Conservation (phyloP, 2,113 vertebrate species). For the Poeciliopsis prolifica region DNA sequence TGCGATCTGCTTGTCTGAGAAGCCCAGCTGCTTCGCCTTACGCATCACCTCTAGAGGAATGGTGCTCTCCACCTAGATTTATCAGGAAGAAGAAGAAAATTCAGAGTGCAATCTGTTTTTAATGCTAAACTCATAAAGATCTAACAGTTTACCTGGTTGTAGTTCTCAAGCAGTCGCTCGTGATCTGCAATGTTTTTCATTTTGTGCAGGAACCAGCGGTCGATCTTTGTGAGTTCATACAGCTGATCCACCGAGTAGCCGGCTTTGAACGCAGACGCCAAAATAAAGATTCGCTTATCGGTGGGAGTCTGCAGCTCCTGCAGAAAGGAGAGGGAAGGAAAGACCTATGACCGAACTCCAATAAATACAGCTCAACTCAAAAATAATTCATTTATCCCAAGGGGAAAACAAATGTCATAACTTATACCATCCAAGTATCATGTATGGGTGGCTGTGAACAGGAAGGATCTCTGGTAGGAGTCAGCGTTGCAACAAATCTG, state of each 20-base stretch:
- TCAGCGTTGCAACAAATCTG: too few species aligned
- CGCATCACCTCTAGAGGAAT: slow-evolving; percentile 84
- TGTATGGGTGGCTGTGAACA: too few species aligned
- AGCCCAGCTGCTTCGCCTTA: slow-evolving; percentile 93
- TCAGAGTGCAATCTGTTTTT: neutral
- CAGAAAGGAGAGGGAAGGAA: neutral
- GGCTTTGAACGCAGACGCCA: slow-evolving; percentile 87
- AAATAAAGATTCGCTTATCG: slow-evolving; percentile 94
- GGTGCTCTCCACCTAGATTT: slow-evolving; percentile 68
- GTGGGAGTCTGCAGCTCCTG: slow-evolving; percentile 95
- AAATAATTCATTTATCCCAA: too few species aligned
- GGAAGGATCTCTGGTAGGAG: too few species aligned
- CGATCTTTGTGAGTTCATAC: slow-evolving; percentile 93
- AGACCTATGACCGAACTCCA: too few species aligned
- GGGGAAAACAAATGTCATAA: too few species aligned
- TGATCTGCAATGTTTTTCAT: slow-evolving; percentile 94
- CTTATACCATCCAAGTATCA: too few species aligned
- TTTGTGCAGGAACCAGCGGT: slow-evolving; percentile 97
- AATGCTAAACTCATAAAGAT: neutral
- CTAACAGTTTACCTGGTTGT: slow-evolving; percentile 67
- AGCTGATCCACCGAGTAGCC: slow-evolving; percentile 92
- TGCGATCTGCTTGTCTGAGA: slow-evolving; percentile 97
- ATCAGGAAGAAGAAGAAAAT: neutral
- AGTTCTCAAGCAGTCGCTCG: slow-evolving; percentile 82
- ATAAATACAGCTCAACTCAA: too few species aligned